These are phyloP conservation scores for Sebastolobus altivelis DNA, from an alignment of 2,797 vertebrate genomes.

Conservation along the genomic window DNA sequence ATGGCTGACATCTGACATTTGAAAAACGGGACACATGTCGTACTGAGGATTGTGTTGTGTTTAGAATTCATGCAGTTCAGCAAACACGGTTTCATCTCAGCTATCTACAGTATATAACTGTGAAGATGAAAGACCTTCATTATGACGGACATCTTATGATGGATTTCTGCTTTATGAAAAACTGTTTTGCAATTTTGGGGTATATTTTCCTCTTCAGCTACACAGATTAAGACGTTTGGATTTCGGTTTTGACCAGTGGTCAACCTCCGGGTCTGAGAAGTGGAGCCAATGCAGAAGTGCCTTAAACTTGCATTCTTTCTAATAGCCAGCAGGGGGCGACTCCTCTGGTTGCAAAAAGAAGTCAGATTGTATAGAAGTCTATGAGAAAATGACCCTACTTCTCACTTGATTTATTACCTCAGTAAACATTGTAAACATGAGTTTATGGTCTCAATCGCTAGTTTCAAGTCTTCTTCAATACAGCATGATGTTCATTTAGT, in stretches of 20 bases:
- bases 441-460: too few species aligned
- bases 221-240: neutral
- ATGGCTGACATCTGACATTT: slow-evolving; percentile 21
- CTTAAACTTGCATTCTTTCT: too few species aligned
- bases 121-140: neutral
- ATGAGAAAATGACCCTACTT: too few species aligned
- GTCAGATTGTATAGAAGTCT: too few species aligned
- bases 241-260: neutral
- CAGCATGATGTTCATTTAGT: too few species aligned
- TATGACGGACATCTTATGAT: neutral
- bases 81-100: neutral
- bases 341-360: too few species aligned
- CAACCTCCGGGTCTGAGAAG: too few species aligned
- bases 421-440: too few species aligned
- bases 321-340: too few species aligned
- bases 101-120: neutral
- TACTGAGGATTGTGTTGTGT: slow-evolving; percentile 1
- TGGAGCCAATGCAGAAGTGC: too few species aligned
- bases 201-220: neutral
- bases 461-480: too few species aligned
- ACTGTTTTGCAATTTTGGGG: neutral
- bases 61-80: neutral
- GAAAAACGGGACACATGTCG: slow-evolving; percentile 23
- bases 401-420: too few species aligned
- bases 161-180: neutral